These are phyloP conservation scores for Ophion ventricosus DNA, from an alignment of 2,888 invertebrate genomes.

Conservation along the genomic window DNA sequence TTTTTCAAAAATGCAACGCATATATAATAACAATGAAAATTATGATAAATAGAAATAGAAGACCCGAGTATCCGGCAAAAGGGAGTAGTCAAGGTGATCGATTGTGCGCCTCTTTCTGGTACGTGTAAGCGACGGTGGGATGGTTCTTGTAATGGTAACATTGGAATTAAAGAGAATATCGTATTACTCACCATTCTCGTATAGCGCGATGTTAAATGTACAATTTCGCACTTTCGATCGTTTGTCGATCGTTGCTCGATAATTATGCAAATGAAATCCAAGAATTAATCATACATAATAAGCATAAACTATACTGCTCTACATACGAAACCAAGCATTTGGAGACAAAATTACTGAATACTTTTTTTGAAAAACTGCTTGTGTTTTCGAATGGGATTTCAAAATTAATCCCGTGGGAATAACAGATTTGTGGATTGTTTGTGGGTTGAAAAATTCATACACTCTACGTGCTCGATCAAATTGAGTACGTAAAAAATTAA, in stretches of 20 bases:
- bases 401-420: not conserved
- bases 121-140: slow-evolving; percentile 33
- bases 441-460: too few relatives aligned
- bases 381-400: not conserved
- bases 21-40: slow-evolving; percentile 6
- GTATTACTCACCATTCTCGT: slow-evolving; percentile 72
- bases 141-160: slow-evolving; percentile 32
- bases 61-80: slow-evolving; percentile 29
- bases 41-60: slow-evolving; percentile 5
- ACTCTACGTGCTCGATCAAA: too few relatives aligned
- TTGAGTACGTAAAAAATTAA: too few relatives aligned
- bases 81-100: slow-evolving; percentile 49
- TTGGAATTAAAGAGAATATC: slow-evolving; percentile 35
- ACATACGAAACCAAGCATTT: not conserved
- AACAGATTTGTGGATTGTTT: too few relatives aligned
- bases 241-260: slow-evolving; percentile 70
- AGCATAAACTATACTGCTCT: slow-evolving; percentile 17
- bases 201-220: slow-evolving; percentile 69
- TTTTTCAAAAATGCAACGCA: not conserved
- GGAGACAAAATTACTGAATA: not conserved
- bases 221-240: slow-evolving; percentile 64
- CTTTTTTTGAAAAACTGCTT: not conserved
- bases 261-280: slow-evolving; percentile 72
- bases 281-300: slow-evolving; percentile 61
- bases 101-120: slow-evolving; percentile 45